Base-by-base conservation (phyloP, 2,888 invertebrate genomes). In the Disparrhopalites patrizii region DNA sequence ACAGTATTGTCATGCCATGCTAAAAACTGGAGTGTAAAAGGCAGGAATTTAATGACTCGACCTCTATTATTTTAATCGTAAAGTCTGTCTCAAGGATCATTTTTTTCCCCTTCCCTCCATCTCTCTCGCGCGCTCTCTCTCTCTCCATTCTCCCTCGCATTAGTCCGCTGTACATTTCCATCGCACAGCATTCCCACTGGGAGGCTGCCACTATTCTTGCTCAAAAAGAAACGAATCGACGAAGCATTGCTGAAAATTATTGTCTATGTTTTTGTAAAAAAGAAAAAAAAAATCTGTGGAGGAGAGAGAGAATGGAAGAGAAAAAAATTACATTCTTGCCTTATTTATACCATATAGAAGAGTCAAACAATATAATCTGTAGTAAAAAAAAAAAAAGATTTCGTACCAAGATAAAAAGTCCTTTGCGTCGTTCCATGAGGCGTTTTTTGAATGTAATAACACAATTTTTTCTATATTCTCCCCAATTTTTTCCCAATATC, bases 61-160 rank as follows among this genome's bases (percentile, higher is more conserved):
- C 67, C 67, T 67, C 67, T 67, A 64, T 63, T 63, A 67, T 63
- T 67, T 63, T 63, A 67, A 63, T 64, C 64, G 64, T 67, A 67
- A 67, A 67, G 58, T 57, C 50, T 43, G 51, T 55, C 67, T 67
- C 67, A 67, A 67, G 67, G 67, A 62, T 67, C 31, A 54, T 64
- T 67, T 51, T 62, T 31, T 40, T 38, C 18, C 27, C 28, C 28
- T 33, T 36, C 10, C 36, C 56, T 57, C 28, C 58, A 40, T 58
- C 58, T 40, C 15, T 18, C 13, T 18, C 40, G 13, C 18, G 15
- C 40, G n/a, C n/a, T n/a, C n/a, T n/a, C n/a, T n/a, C 55, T 31
- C 55, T 55, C 33, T 55, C 33, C 55, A 55, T 55, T 55, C 31
- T 36, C 31, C 30, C 3, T 40, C 13, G 40, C 20, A 40, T 40